Percentiles rank a stretch among this genome's conserved stretches.
Evolutionary conservation across 1,140 invertebrate genomes (phyloP).

Genomic region (Pemphigus obesinymphae): DNA sequence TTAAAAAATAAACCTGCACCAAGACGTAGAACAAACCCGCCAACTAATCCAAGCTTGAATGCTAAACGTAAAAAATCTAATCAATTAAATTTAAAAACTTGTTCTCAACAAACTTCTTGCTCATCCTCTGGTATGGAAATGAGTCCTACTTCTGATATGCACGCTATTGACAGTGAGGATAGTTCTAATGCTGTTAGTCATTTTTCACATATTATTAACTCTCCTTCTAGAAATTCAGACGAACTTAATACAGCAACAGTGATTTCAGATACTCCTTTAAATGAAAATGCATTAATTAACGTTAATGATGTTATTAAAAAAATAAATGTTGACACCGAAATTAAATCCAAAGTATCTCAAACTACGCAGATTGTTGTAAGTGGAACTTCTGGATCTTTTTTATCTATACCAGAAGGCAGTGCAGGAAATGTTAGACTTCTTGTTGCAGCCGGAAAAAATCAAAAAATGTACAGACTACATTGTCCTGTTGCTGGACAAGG

Average conservation of each 20-base stretch:
- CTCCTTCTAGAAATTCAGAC: conserved; percentile 46
- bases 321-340: conserved; percentile 43
- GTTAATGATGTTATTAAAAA: conserved; percentile 34
- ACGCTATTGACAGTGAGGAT: conserved; percentile 47
- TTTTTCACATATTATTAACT: conserved; percentile 53
- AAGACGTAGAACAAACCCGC: conserved; percentile 66
- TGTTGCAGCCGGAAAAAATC: conserved; percentile 3
- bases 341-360: conserved; percentile 40
- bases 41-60: conserved; percentile 64
- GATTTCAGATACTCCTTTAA: conserved; percentile 45
- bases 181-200: conserved; percentile 48
- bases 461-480: conserved; percentile 21
- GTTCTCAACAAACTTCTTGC: conserved; percentile 53
- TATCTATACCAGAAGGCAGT: conserved; percentile 30
- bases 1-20: conserved; percentile 75
- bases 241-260: conserved; percentile 44
- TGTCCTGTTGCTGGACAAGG: conserved; percentile 17
- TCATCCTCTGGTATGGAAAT: conserved; percentile 46
- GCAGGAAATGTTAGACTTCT: conserved; percentile 32
- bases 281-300: conserved; percentile 43
- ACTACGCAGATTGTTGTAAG: conserved; percentile 45
- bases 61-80: conserved; percentile 69
- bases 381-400: conserved; percentile 32
- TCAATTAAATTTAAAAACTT: conserved; percentile 56
- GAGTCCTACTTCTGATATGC: conserved; percentile 46